These are phyloP conservation scores for Coendou prehensilis DNA, from an alignment of 2,797 vertebrate species.

Conservation along the genomic window DNA sequence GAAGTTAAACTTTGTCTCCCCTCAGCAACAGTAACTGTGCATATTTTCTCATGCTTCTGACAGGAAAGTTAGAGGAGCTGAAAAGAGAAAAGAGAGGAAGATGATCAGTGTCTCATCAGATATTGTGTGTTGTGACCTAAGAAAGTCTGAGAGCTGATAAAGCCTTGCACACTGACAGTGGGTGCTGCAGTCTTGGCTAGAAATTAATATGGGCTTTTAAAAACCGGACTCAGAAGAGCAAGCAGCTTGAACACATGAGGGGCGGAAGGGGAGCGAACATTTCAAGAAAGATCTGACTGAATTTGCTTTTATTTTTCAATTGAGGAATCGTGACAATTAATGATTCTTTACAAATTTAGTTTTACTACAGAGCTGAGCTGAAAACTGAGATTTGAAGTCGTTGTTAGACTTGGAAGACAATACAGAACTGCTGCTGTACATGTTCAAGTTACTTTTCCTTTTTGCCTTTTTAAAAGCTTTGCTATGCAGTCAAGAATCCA, in stretches of 20 bases:
- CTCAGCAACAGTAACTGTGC: conserved; percentile 86
- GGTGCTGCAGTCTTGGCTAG: conserved; percentile 46
- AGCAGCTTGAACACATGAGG: not conserved
- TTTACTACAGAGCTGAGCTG: conserved; percentile 48
- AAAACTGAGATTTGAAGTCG: conserved; percentile 44
- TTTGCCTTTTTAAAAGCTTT: not conserved
- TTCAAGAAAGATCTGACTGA: conserved; percentile 76
- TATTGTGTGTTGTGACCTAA: conserved; percentile 54
- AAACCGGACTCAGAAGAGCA: conserved; percentile 58
- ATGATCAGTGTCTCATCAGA: conserved; percentile 77
- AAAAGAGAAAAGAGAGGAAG: conserved; percentile 68
- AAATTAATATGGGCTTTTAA: conserved; percentile 63
- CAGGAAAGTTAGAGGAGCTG: conserved; percentile 80
- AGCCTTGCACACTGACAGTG: conserved; percentile 56
- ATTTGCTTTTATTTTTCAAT: conserved; percentile 84
- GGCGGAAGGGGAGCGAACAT: conserved; percentile 13
- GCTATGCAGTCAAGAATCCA: conserved; percentile 46
- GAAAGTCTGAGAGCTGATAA: conserved; percentile 63
- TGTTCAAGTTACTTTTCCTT: conserved; percentile 42
- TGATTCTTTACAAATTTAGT: conserved; percentile 83
- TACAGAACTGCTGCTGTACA: not conserved
- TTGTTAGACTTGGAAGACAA: conserved; percentile 24
- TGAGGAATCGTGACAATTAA: conserved; percentile 78
- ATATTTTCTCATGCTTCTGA: conserved; percentile 86
- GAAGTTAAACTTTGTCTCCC: conserved; percentile 90